These are phyloP conservation scores for Empis stercorea DNA, from an alignment of 2,888 invertebrate genomes.

Conservation along the genomic window DNA sequence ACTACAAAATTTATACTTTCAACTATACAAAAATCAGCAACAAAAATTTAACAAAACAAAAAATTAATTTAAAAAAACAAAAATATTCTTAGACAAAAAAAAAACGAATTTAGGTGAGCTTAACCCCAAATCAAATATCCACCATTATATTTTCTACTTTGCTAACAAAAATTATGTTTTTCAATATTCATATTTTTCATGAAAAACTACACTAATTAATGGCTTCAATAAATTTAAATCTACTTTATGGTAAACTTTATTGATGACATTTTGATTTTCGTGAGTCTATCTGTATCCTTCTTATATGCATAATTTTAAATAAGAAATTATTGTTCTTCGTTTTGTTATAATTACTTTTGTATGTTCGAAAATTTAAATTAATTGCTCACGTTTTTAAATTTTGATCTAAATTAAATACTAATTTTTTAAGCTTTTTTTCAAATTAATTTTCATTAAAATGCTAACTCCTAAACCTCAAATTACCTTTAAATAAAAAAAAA, in stretches of 20 bases:
- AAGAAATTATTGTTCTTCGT: not conserved
- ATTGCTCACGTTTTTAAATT: not conserved
- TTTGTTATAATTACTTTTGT: not conserved
- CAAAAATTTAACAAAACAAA: constrained; percentile 18
- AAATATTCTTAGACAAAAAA: constrained; percentile 10
- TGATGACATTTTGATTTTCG: too few species aligned
- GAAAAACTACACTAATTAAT: too few species aligned
- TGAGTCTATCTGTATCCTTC: too few species aligned
- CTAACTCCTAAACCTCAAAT: constrained; percentile 1
- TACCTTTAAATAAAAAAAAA: not conserved
- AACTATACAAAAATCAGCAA: constrained; percentile 9
- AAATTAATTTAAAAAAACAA: constrained; percentile 1
- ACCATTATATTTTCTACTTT: not conserved
- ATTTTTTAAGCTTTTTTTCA: not conserved
- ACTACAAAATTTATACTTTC: not conserved
- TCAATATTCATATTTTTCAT: too few species aligned
- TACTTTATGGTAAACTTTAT: too few species aligned
- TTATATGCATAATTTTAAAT: too few species aligned
- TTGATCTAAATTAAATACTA: too few species aligned
- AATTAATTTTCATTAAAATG: not conserved
- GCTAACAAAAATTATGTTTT: too few species aligned
- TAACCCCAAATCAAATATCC: constrained; percentile 30
- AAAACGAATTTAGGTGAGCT: constrained; percentile 34
- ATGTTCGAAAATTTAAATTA: too few species aligned
- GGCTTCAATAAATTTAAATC: too few species aligned